Evolutionary conservation across 2,797 vertebrate genomes (phyloP).

Genomic region (Ataeniobius toweri): DNA sequence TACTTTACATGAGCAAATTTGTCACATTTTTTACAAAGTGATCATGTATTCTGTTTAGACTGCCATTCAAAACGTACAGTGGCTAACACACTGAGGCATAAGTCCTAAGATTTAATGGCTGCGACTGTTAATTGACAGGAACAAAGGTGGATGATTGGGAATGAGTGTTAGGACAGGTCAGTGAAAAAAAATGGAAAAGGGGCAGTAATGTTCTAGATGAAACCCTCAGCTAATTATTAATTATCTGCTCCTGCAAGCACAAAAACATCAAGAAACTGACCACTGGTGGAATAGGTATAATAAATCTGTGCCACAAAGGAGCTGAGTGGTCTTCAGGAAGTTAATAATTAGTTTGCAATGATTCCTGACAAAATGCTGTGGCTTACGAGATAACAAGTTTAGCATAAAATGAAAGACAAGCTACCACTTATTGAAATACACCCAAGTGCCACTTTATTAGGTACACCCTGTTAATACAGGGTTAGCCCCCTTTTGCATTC

Average conservation of each 20-base stretch:
- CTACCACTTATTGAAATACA: background rate
- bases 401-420: background rate
- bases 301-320: conserved; percentile 50
- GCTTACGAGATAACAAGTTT: background rate
- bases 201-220: conserved; percentile 25
- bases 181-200: conserved; percentile 1
- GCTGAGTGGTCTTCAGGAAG: conserved; percentile 43
- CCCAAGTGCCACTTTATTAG: background rate
- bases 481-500: background rate
- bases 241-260: conserved; percentile 20
- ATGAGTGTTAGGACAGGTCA: conserved; percentile 4
- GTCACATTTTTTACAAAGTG: conserved; percentile 1
- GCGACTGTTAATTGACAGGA: conserved; percentile 28
- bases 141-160: conserved; percentile 23
- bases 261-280: conserved; percentile 27
- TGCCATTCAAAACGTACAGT: conserved; percentile 14
- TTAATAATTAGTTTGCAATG: conserved; percentile 58
- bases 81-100: conserved; percentile 17
- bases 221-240: conserved; percentile 30
- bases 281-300: conserved; percentile 38
- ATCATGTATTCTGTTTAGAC: conserved; percentile 6
- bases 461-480: background rate
- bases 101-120: conserved; percentile 15
- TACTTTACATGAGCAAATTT: conserved; percentile 17
- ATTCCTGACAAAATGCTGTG: background rate